Conservation (phyloP, 2,797 vertebrate genomes). For the Poecilia wingei region DNA sequence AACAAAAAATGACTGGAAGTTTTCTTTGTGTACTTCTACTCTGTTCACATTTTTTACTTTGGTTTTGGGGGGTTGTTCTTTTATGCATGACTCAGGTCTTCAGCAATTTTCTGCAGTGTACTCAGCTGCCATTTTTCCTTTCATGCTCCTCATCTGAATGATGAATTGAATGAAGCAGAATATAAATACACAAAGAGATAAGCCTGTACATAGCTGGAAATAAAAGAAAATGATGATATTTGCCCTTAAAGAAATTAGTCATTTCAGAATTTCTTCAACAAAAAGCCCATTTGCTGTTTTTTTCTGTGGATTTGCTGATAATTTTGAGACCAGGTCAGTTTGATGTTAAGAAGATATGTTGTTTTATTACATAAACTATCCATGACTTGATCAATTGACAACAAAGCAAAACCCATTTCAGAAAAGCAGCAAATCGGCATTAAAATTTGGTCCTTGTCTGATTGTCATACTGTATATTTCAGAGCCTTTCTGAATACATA, state of each 20-base stretch:
- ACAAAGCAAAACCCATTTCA: neutral
- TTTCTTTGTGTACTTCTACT: neutral
- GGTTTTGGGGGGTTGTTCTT: neutral
- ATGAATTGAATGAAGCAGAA: neutral
- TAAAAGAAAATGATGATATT: neutral
- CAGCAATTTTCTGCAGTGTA: neutral
- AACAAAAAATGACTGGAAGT: neutral
- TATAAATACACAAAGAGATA: neutral
- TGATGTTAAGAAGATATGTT: neutral
- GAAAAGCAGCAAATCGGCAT: conserved; percentile 23
- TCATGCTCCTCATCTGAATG: neutral
- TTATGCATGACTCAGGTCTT: neutral
- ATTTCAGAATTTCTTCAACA: conserved; percentile 2
- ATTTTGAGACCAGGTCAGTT: neutral
- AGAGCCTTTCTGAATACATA: conserved; percentile 58
- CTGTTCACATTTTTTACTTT: neutral
- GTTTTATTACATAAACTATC: neutral
- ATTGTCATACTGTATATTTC: conserved; percentile 52
- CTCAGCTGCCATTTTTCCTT: neutral
- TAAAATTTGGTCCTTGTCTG: conserved; percentile 17
- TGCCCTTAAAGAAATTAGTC: neutral
- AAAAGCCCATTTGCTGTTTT: conserved; percentile 26
- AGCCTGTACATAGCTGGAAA: neutral
- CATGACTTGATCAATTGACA: neutral
- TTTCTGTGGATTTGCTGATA: neutral